Percentiles rank a stretch among this genome's conserved stretches.
These are phyloP conservation scores for Hippopotamus amphibius DNA, from an alignment of 2,113 vertebrate species.

Conservation along the genomic window DNA sequence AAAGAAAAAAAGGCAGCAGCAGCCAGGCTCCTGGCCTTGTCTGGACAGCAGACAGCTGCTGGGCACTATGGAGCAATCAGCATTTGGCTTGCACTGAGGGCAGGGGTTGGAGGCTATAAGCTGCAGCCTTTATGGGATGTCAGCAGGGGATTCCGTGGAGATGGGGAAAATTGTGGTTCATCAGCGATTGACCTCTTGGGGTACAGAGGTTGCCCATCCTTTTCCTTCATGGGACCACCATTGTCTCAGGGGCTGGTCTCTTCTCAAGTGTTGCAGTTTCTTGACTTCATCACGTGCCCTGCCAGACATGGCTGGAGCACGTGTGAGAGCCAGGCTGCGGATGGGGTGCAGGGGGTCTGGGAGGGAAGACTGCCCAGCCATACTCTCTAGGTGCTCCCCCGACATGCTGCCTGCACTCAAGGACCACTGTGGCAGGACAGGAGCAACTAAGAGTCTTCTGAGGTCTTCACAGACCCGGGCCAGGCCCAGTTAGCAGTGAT, in stretches of 20 bases:
- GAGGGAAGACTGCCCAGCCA: neutral
- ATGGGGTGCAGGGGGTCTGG: rapidly evolving
- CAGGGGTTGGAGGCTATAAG: neutral
- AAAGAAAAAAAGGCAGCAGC: neutral
- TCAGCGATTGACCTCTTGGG: neutral
- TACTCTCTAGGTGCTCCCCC: neutral
- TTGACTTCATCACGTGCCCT: neutral
- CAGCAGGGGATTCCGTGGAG: neutral
- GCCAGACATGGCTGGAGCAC: neutral
- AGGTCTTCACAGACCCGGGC: neutral
- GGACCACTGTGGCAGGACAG: neutral
- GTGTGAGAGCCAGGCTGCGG: neutral
- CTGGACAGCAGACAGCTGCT: neutral
- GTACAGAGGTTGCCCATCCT: no score
- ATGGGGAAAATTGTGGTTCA: neutral
- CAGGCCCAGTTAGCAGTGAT: neutral
- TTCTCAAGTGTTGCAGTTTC: neutral
- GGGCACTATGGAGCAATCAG: neutral
- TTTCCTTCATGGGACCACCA: neutral
- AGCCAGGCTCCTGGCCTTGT: neutral
- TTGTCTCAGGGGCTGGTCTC: neutral
- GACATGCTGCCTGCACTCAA: neutral
- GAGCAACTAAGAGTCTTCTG: neutral
- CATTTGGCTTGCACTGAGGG: neutral
- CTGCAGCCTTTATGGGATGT: neutral